These are phyloP conservation scores for Drosophila ambigua DNA, from an alignment of 1,140 invertebrate species.

Conservation along the genomic window DNA sequence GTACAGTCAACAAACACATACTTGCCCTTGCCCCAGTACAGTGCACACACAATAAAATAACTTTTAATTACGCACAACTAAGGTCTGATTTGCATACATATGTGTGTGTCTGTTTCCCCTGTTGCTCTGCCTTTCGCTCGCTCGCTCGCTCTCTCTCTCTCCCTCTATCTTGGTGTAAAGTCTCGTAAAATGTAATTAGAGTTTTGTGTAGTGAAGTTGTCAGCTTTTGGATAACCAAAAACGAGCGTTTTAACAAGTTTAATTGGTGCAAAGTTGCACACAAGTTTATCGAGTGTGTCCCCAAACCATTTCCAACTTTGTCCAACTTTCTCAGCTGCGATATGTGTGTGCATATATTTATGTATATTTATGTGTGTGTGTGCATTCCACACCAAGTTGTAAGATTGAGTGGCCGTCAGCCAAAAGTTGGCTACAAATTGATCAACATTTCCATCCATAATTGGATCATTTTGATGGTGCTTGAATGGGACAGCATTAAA, in stretches of 20 bases:
- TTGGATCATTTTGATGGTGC: neutral
- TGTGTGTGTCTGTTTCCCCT: neutral
- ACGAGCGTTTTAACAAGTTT: slow-evolving; percentile 83
- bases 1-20: slow-evolving; percentile 1
- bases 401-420: slow-evolving; percentile 36
- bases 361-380: neutral
- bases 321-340: slow-evolving; percentile 41
- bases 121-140: too few species aligned
- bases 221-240: slow-evolving; percentile 81
- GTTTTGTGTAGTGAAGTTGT: slow-evolving; percentile 79
- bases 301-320: slow-evolving; percentile 40
- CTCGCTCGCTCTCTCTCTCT: neutral
- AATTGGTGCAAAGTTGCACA: slow-evolving; percentile 79
- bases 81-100: slow-evolving; percentile 48
- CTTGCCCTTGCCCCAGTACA: neutral
- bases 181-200: slow-evolving; percentile 80
- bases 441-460: slow-evolving; percentile 19
- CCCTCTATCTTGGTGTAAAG: slow-evolving; percentile 14
- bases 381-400: slow-evolving; percentile 29
- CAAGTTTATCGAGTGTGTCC: slow-evolving; percentile 65
- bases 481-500: neutral
- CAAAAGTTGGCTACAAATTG: slow-evolving; percentile 38
- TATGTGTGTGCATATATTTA: slow-evolving; percentile 1
- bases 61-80: slow-evolving; percentile 78
- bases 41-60: slow-evolving; percentile 75